Base-by-base conservation (phyloP, 2,888 invertebrate species). In the Tortrix viridana region DNA sequence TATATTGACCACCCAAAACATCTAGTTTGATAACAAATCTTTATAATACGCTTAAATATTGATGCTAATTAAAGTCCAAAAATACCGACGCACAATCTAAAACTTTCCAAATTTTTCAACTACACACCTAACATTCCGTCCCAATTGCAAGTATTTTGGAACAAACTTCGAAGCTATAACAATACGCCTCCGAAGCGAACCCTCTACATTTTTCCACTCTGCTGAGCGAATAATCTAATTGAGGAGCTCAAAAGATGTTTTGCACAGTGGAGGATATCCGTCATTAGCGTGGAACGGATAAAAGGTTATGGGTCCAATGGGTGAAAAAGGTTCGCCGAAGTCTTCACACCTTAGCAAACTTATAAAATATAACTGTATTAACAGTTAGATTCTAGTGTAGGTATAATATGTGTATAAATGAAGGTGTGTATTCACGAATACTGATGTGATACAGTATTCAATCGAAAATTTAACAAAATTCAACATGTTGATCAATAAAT, bases 221-320 rank as follows among this genome's bases (percentile, higher is more conserved):
- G 77, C 73, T 73, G 71, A 81, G 84, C 74, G 74, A 79, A 84
- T 85, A 86, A 86, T 84, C 76, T 84, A 84, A 88, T 85, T 85
- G 80, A 54, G 26, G 62, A 66, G 70, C 74, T 76, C 76, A 79
- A 75, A 79, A 78, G 77, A 75, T 68, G 65, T 65, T 67, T 32
- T 63, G 63, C 62, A 48, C 22, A 47, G 41, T 23, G 6, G 20
- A 37, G 63, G 58, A 63, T 47, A 63, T 58, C 58, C 63, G 53
- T 63, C 63, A 58, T 63, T 63, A 63, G 20, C 54, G 48, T 7
- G 32, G 22, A 7, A 26, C 32, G 50, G 52, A 47, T 20, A 37
- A 44, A 58, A 37, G 32, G 19, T 37, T 18, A 50, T 37, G 41
- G 16, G n/a, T n/a, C 41, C 16, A 16, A 32, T 26, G 32, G 32